These are phyloP conservation scores for Apamea sordens DNA, from an alignment of 2,888 invertebrate species.

Conservation along the genomic window DNA sequence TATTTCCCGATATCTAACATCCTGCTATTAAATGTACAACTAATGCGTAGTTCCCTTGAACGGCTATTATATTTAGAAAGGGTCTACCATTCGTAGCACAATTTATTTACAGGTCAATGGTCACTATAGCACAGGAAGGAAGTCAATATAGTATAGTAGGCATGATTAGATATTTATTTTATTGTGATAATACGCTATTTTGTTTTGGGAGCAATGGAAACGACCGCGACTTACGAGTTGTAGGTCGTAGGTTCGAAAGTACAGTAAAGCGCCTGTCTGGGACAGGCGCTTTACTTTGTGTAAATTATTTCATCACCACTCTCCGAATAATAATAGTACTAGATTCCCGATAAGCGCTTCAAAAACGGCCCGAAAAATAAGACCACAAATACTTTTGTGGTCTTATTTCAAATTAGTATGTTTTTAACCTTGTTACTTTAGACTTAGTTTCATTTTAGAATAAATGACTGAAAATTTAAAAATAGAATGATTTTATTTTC, in stretches of 20 bases:
- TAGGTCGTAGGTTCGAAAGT: neutral
- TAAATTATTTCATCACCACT: neutral
- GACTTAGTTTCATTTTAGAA: too few species aligned
- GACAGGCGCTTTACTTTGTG: neutral
- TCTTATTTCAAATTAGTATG: too few species aligned
- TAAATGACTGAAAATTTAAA: too few species aligned
- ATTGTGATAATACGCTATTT: conserved; percentile 2
- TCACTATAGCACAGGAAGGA: conserved; percentile 28
- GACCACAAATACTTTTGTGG: too few species aligned
- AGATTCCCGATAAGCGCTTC: too few species aligned
- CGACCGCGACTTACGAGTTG: neutral
- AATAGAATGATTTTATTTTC: too few species aligned
- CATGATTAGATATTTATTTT: conserved; percentile 45
- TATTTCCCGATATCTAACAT: conserved; percentile 61
- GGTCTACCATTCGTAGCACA: conserved; percentile 24
- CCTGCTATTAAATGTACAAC: conserved; percentile 61
- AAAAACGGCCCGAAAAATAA: too few species aligned
- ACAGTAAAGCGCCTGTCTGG: too few species aligned
- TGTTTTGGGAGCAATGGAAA: neutral
- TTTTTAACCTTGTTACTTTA: too few species aligned
- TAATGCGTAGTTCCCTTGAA: conserved; percentile 59
- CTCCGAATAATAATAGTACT: too few species aligned
- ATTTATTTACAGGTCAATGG: conserved; percentile 43
- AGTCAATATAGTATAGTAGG: conserved; percentile 6
- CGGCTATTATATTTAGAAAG: conserved; percentile 58